Evolutionary conservation across 2,888 invertebrate genomes (phyloP), one percentile per base, ranked within the genome.

Genomic region (Calliphora vomitoria): DNA sequence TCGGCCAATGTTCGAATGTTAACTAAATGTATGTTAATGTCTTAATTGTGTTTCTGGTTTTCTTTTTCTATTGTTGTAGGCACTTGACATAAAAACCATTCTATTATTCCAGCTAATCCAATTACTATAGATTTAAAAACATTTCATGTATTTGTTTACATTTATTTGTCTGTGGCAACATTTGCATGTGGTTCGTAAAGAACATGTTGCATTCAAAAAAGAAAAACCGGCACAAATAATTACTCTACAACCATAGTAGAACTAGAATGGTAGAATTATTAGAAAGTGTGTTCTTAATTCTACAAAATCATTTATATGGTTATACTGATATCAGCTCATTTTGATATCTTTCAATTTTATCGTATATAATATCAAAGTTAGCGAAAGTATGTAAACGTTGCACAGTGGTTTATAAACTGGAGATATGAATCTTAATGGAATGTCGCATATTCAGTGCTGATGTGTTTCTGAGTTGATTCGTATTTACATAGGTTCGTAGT

Each of bases 31-130:
- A 31, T 74, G 80, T 81, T 83, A 82, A 85, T 82, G 69, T 72
- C 41, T 83, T 31, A 79, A 87, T 58, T 87, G 44, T 62, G 6
- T 76, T 78, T 76, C 18, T 72, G 25, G 47, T 66, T 75, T 80
- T 74, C 8, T 71, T 72, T 75, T 68, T 31, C 50, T 66, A 79
- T 74, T 79, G 55, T 74, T 82, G 31, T 55, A 44, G 76, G 87
- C 88, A 88, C 87, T 90, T 89, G 89, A 90, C 89, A 89, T 87
- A 88, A 53, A 88, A 88, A 88, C 50, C 11, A 75, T 60, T 76
- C 75, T 88, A 31, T 72, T 66, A 69, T 78, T 86, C 47, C 60
- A n/a, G 20, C 58, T 90, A 90, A 90, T 90, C 90, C 86, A 90
- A 90, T 90, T 90, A 89, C 58, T 11, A 60, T 15, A 35, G 58